Evolutionary conservation across 2,888 invertebrate species (phyloP).

Genomic region (Coecobrya sp.): DNA sequence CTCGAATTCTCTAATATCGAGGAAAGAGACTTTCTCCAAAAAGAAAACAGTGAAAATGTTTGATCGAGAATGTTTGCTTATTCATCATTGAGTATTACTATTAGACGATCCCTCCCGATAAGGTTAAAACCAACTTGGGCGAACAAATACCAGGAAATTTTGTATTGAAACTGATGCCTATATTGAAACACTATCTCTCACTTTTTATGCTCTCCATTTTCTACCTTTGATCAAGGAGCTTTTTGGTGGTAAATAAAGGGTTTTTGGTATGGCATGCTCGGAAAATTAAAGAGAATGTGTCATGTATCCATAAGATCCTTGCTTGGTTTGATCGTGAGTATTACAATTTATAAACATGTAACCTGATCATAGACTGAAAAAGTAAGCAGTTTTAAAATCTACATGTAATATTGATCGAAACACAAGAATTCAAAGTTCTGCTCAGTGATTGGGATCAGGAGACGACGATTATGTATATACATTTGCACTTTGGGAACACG

Average conservation of each 20-base stretch:
- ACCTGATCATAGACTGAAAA: too few species aligned
- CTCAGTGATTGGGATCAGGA: too few species aligned
- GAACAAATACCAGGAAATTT: slow-evolving; percentile 3
- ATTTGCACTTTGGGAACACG: too few species aligned
- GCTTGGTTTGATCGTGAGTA: too few species aligned
- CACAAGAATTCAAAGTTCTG: too few species aligned
- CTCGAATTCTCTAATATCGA: neutral
- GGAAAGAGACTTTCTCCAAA: neutral
- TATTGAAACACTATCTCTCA: neutral
- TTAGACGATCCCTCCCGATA: neutral
- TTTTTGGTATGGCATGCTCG: too few species aligned
- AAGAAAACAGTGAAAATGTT: neutral
- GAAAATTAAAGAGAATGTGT: too few species aligned
- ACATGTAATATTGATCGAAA: too few species aligned
- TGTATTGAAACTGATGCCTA: neutral
- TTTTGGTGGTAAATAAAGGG: neutral
- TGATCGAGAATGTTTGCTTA: neutral
- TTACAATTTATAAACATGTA: too few species aligned
- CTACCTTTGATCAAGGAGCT: slow-evolving; percentile 37
- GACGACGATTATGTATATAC: too few species aligned
- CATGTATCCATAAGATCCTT: too few species aligned
- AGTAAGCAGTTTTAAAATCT: too few species aligned
- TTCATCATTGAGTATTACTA: neutral
- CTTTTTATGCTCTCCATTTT: neutral
- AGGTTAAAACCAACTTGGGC: neutral